Evolutionary conservation across 2,113 vertebrate genomes (phyloP), one percentile per base, ranked within the genome.

Genomic region (Heterochromis multidens): DNA sequence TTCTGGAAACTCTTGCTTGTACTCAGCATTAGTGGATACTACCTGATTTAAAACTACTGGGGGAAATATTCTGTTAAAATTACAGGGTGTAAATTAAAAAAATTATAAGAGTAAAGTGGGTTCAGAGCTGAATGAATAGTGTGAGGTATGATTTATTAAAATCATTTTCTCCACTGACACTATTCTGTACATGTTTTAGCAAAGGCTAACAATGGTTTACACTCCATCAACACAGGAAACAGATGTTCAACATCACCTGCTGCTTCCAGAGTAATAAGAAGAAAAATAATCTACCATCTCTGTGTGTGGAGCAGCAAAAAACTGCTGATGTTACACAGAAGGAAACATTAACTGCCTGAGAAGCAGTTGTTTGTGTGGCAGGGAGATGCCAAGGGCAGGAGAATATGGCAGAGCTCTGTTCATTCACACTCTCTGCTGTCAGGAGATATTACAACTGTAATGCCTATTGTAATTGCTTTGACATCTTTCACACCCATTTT

Each of bases 391-490:
- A 77, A 63, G 85, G 84, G 52, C 82, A 83, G 80, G 19, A 70
- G 63, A 83, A 80, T 83, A 84, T 87, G 76, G 72, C 70, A 65
- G 77, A 79, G 21, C 37, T 61, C 57, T 29, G 52, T 79, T 88
- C 88, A 88, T 90, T 92, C 91, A 88, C 88, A 76, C 92, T 91
- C 83, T 84, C 84, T 77, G 87, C 79, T 87, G 93, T 93, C 91
- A 83, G 49, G 89, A 88, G 84, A 91, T 87, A 92, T 93, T 90
- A 93, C 89, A 82, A 61, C 77, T 90, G 90, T 89, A 94, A 92
- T 90, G 90, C 91, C 85, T 88, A 87, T 89, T 93, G 89, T 96
- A 95, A 95, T 95, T 94, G 91, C 94, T 91, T 92, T 93, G 94
- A 95, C 93, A 95, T 93, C 82, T 91, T 94, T 95, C 92, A 93